Base-by-base conservation (phyloP, 2,113 vertebrate genomes). In the Heloderma charlesbogerti region DNA sequence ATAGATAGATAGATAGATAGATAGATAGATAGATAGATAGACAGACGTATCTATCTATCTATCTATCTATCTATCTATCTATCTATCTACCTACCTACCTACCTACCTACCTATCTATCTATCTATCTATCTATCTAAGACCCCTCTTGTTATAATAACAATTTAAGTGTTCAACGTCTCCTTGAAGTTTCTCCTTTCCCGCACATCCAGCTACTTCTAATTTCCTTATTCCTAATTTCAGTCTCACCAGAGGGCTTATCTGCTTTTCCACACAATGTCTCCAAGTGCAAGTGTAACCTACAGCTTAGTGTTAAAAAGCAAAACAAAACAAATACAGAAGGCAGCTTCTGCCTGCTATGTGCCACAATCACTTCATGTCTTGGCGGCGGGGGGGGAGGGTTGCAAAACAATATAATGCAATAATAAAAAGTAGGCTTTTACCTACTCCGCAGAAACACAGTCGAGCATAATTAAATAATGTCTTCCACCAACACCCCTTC, bases 341-440 rank as follows among this genome's bases (percentile, higher is more conserved):
- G 87, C 77, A n/a, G 29, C 43, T 25, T 51, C 63, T 7, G 20
- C 37, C 29, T 31, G 48, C n/a, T 40, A 1, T n/a, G 7, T 37
- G 69, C 51, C 37, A 8, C 40, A 43, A 63, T 74, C 37, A 40
- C 37, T 83, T 75, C 45, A 84, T 6, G 37, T 63, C 80, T 57
- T 43, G n/a, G n/a, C n/a, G n/a, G n/a, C 84, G 29, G 12, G 25
- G 6, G 13, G 51, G 48, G 48, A 51, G 48, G 45, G 57, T 43
- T 57, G 37, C n/a, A 72, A 89, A 89, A 72, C 78, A 89, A 57
- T 82, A 69, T 82, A 71, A 81, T 51, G 69, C 48, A 84, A 45
- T 84, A 60, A 89, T 60, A 82, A 83, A 60, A 75, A 71, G n/a
- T n/a, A 84, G 54, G 54, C 37, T 84, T 75, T 84, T 84, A 84